phyloP scores from a whole-genome alignment of 2,797 vertebrate genomes.

The Chrosomus eos region DNA sequence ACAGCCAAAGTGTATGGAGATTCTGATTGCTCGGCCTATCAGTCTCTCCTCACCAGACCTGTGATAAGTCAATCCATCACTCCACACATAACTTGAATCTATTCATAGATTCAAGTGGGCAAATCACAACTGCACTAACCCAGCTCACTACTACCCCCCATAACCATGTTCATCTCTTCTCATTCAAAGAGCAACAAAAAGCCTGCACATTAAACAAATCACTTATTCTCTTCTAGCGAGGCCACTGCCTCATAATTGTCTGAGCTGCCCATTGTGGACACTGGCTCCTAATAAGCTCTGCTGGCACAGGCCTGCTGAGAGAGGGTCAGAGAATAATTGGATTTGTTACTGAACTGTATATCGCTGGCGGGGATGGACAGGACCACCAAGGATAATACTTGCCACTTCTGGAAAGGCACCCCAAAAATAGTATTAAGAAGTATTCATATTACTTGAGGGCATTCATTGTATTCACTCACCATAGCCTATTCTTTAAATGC shows the following conservation, averaged over 20 bases:
- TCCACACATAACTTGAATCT: conserved; percentile 65
- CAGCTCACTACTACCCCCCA: conserved; percentile 15
- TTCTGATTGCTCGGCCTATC: conserved; percentile 1
- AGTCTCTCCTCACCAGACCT: conserved; percentile 21
- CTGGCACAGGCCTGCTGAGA: conserved; percentile 81
- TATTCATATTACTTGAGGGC: conserved; percentile 19
- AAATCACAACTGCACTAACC: conserved; percentile 60
- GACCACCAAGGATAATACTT: conserved; percentile 78
- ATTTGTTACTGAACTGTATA: conserved; percentile 82
- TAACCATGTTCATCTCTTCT: conserved; percentile 25
- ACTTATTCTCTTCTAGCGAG: conserved; percentile 81
- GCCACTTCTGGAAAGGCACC: conserved; percentile 44
- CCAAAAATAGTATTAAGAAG: conserved; percentile 40
- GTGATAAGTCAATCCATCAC: conserved; percentile 84
- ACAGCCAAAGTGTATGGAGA: neutral
- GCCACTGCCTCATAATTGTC: conserved; percentile 79
- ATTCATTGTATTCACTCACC: neutral
- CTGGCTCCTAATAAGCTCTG: conserved; percentile 81
- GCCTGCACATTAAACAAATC: conserved; percentile 79
- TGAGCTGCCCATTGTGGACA: conserved; percentile 80
- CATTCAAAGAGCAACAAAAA: conserved; percentile 70
- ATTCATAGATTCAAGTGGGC: conserved; percentile 78
- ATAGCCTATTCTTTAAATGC: neutral
- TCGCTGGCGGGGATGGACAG: conserved; percentile 71
- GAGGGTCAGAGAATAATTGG: conserved; percentile 88